Base-by-base conservation (phyloP, 2,888 invertebrate species). In the Cryptus armator region DNA sequence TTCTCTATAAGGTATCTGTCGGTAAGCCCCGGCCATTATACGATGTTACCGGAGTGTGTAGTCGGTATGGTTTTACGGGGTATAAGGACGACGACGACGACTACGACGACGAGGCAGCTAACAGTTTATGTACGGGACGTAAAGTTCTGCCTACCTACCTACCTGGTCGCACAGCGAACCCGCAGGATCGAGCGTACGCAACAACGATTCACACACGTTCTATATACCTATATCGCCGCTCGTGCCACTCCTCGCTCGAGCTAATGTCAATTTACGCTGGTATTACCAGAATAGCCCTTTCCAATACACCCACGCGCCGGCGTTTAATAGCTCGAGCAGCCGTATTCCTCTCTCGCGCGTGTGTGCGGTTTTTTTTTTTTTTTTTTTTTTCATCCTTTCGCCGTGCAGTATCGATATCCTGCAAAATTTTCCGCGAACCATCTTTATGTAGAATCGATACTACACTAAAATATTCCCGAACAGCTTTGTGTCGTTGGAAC, bases 231-330 rank as follows among this genome's bases (percentile, higher is more conserved):
- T 62, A 71, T 72, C 77, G 66, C 72, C 81, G 80, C 77, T 62
- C 46, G 75, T 66, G 85, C 85, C 85, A 85, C 85, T 85, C 85
- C 85, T 85, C 81, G 81, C 81, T 84, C 84, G 71, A 83, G 86
- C 84, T 87, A 84, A 87, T 87, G 87, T 87, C 87, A 87, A 87
- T 87, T 87, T 87, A 87, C 86, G 86, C 81, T 87, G 83, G 87
- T 87, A 87, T 87, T 87, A 87, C 87, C 83, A 64, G 87, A 85
- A 87, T 85, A 87, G 86, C 79, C 86, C 81, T 87, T 87, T 84
- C 79, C 81, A 83, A 83, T 86, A 86, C 85, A 85, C 87, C 87
- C 86, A 87, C 87, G 83, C 71, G 72, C 16, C 72, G 78, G 81
- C 84, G 83, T 83, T 86, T 83, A 83, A 85, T 82, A 82, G 83